These are phyloP conservation scores for Sula dactylatra DNA, from an alignment of 2,113 vertebrate genomes.

Conservation along the genomic window DNA sequence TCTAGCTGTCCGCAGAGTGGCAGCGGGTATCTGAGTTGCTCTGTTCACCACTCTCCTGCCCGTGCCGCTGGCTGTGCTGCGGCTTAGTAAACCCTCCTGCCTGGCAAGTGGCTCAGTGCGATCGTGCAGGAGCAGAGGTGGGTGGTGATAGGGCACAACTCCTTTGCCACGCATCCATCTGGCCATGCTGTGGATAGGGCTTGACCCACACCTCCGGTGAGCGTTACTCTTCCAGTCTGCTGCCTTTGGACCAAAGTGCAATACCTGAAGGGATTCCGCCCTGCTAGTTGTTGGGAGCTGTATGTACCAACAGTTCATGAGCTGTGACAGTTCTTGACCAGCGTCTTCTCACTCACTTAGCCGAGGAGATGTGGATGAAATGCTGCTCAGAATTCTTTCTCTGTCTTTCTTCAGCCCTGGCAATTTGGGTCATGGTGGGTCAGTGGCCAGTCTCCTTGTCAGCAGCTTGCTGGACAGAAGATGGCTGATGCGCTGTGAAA, in stretches of 20 bases:
- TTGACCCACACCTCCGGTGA: not conserved
- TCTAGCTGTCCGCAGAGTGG: not conserved
- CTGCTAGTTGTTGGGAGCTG: not conserved
- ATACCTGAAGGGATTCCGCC: not conserved
- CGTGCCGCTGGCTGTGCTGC: accelerated
- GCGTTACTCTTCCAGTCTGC: not conserved
- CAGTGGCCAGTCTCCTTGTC: not conserved
- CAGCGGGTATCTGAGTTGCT: not conserved
- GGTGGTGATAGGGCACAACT: not conserved
- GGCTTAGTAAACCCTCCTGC: not conserved
- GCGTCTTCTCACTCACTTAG: accelerated
- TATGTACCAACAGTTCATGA: not conserved
- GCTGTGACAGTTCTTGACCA: not conserved
- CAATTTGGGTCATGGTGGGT: not conserved
- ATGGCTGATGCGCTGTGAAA: not conserved
- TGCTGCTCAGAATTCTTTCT: not conserved
- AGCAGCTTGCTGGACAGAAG: not conserved
- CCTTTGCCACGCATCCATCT: not conserved
- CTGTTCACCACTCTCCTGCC: not conserved
- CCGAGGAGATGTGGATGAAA: not conserved
- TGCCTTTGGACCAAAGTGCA: not conserved
- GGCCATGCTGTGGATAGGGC: not conserved
- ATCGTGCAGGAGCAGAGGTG: not conserved
- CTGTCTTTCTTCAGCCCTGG: not conserved
- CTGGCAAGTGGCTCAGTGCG: not conserved